phyloP scores from a whole-genome alignment of 2,888 invertebrate species.

The Aphidoletes aphidimyza region DNA sequence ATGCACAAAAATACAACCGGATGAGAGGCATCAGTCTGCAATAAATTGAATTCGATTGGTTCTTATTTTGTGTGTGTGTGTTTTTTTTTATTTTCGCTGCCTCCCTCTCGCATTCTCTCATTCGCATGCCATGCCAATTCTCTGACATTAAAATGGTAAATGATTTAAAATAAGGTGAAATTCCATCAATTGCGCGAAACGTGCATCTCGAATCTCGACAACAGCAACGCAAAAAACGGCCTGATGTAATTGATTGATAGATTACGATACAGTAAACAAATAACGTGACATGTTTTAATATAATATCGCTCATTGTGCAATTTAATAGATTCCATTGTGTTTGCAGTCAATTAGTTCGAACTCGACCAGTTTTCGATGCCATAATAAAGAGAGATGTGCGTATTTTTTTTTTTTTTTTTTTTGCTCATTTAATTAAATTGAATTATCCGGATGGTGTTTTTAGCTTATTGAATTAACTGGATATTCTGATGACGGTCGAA shows the following conservation, averaged over 20 bases:
- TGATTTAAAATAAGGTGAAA: conserved; percentile 21
- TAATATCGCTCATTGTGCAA: background rate
- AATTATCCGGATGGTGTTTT: background rate
- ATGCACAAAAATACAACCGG: background rate
- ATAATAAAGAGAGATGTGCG: too few relatives aligned
- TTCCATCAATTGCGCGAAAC: background rate
- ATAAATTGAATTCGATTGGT: background rate
- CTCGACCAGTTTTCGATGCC: too few relatives aligned
- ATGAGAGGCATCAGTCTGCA: conserved; percentile 7
- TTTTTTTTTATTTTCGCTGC: background rate
- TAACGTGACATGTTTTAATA: conserved; percentile 33
- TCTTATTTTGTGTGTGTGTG: background rate
- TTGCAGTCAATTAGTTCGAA: conserved; percentile 33
- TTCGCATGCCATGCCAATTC: background rate
- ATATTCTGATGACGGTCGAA: background rate
- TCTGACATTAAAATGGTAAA: background rate
- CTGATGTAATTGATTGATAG: conserved; percentile 19
- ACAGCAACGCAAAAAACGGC: background rate
- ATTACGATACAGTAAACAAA: background rate
- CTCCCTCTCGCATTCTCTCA: background rate
- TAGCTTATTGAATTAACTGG: background rate
- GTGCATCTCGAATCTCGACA: background rate
- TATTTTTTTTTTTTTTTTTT: too few relatives aligned
- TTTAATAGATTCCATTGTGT: conserved; percentile 30
- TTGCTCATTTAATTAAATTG: conserved; percentile 11